Evolutionary conservation across 2,113 vertebrate species (phyloP).

Genomic region (Paedocypris sp.): DNA sequence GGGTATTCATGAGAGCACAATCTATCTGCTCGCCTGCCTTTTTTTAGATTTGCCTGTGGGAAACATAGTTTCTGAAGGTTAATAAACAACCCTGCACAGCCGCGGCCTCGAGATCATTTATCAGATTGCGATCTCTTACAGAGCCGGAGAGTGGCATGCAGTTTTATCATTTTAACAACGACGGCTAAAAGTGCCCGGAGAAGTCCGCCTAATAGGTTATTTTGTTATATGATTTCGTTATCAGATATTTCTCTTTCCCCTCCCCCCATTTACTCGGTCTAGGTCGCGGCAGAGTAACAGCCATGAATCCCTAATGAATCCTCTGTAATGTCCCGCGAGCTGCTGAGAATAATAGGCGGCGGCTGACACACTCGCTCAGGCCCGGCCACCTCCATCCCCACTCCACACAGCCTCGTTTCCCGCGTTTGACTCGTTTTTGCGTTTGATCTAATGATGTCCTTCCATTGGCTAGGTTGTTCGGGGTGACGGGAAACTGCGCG

Average conservation of each 20-base stretch:
- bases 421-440: not conserved
- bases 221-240: constrained; percentile 61
- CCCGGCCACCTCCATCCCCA: constrained; percentile 32
- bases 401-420: no score
- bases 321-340: constrained; percentile 46
- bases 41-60: constrained; percentile 50
- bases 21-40: constrained; percentile 40
- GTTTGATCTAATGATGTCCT: not conserved
- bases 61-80: constrained; percentile 62
- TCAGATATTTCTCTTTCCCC: constrained; percentile 46
- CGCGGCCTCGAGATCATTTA: constrained; percentile 53
- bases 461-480: constrained; percentile 76
- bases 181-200: constrained; percentile 56
- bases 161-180: constrained; percentile 66
- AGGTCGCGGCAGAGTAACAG: constrained; percentile 43
- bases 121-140: constrained; percentile 58
- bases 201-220: constrained; percentile 60
- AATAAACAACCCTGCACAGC: constrained; percentile 61
- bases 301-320: constrained; percentile 55
- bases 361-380: constrained; percentile 31
- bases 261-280: constrained; percentile 37
- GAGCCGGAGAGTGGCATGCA: constrained; percentile 55
- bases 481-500: constrained; percentile 94
- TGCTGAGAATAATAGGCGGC: constrained; percentile 47
- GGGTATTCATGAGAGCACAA: constrained; percentile 55